Percentiles rank a stretch among this genome's conserved stretches.
phyloP scores from a whole-genome alignment of 1,140 invertebrate genomes.

The Latrodectus geometricus region DNA sequence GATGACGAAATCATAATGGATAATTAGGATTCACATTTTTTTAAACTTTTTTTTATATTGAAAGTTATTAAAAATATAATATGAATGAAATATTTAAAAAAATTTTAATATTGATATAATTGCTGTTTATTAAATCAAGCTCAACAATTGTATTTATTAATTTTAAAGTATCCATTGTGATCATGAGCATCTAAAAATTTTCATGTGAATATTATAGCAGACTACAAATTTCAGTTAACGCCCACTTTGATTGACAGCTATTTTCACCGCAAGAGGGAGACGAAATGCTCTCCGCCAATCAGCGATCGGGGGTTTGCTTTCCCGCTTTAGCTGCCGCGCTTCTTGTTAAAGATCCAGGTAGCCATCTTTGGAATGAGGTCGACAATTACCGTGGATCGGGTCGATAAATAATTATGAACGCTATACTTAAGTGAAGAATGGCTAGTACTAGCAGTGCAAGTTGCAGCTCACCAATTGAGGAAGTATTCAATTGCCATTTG shows the following conservation, averaged over 20 bases:
- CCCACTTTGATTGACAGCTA: slow-evolving; percentile 28
- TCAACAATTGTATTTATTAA: no score
- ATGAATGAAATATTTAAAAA: no score
- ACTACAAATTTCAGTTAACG: not conserved
- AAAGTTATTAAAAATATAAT: no score
- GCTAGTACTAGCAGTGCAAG: slow-evolving; percentile 32
- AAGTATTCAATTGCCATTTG: slow-evolving; percentile 40
- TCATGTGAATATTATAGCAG: not conserved
- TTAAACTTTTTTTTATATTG: no score
- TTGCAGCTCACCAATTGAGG: not conserved
- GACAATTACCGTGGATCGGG: slow-evolving; percentile 51
- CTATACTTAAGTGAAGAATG: slow-evolving; percentile 2
- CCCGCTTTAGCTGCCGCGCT: slow-evolving; percentile 24
- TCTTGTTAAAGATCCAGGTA: slow-evolving; percentile 37
- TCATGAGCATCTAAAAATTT: not conserved
- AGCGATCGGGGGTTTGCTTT: slow-evolving; percentile 42
- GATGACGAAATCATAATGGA: no score
- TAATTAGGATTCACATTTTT: no score
- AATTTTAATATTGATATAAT: no score
- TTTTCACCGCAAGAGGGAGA: not conserved
- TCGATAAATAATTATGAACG: slow-evolving; percentile 38
- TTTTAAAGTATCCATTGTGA: no score
- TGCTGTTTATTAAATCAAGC: no score
- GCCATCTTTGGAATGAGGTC: slow-evolving; percentile 59
- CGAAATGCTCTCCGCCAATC: slow-evolving; percentile 22